Evolutionary conservation across 2,888 invertebrate species (phyloP), one percentile per base, ranked within the genome.

Genomic region (Nemurella pictetii): DNA sequence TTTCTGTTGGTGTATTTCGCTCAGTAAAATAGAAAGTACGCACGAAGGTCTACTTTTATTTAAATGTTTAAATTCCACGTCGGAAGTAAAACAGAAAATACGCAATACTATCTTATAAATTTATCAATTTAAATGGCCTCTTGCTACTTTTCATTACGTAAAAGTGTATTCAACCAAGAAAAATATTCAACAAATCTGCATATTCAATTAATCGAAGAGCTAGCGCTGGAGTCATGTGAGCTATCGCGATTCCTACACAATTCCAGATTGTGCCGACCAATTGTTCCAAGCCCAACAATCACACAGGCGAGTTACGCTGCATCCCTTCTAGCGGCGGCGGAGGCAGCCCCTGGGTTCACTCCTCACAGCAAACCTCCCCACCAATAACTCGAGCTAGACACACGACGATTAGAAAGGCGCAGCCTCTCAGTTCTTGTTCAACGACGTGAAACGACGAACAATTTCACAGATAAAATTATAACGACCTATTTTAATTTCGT

Each of bases 391-490:
- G 55, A 12, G 55, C 9, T 20, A 3, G 5, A 20, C 5, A 55
- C 55, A 20, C 55, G 55, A 2, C 55, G 15, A 55, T 55, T 55
- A 3, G 15, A 55, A 12, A 12, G 9, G 55, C 75, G 27, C 75
- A 78, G 2, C 78, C 30, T 78, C 78, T 28, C 2, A 28, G 29
- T 25, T 77, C 78, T n/a, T 78, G 30, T 30, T 29, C 28, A 78
- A 78, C 30, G 78, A 28, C 72, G 26, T 27, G 82, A 55, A 82
- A 26, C 55, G 29, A 7, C 7, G 26, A n/a, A 20, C 82, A 55
- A 82, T 82, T 82, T 55, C 55, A 29, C 55, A 72, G 82, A 82
- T 82, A 82, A 82, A 82, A 82, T 72, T 28, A 82, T 81, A 82
- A 82, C 5, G 55, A 72, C 72, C 2, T 29, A 72, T 82, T 82